Base-by-base conservation (phyloP, 2,888 invertebrate species). In the Leucophenga montana region DNA sequence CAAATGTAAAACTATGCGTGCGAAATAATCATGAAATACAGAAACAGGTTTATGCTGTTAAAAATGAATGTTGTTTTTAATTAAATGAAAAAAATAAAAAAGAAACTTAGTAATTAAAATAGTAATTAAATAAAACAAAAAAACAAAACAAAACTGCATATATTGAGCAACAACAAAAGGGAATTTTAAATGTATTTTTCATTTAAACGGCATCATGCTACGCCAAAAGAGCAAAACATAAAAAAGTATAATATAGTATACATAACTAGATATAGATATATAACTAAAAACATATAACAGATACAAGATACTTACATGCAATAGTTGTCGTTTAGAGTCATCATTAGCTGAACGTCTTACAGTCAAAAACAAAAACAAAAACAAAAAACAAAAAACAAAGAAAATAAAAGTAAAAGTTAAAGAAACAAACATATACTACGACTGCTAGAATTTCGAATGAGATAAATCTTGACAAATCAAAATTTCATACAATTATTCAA, bases 371-470 rank as follows among this genome's bases (percentile, higher is more conserved):
- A 74, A 57, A 5, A 46, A 69, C 18, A 62, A 53, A 27, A 27
- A 11, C 5, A 27, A 27, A 54, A 39, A 2, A 27, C 56, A 39
- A 13, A 18, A 27, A 69, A 3, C 4, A 22, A 68, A 67, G 73
- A 57, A 5, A 18, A 69, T 16, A 62, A 53, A 27, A 27, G 8
- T 11, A 27, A 27, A 56, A 39, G n/a, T n/a, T n/a, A 27, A 56
- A 39, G 13, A 18, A 16, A 69, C 6, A 20, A n/a, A 44, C 18
- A 39, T 46, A 39, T 62, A 44, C 1, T 80, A 82, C 80, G 82
- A 82, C 82, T 83, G 82, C 85, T 83, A 83, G 83, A 85, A 84
- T 85, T 84, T 85, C 84, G 82, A 75, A 76, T 74, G 76, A 83
- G 75, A 85, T 81, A 84, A 74, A 81, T 80, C 46, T 18, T 48